Evolutionary conservation across 2,113 vertebrate genomes (phyloP).

Genomic region (Camelus bactrianus): DNA sequence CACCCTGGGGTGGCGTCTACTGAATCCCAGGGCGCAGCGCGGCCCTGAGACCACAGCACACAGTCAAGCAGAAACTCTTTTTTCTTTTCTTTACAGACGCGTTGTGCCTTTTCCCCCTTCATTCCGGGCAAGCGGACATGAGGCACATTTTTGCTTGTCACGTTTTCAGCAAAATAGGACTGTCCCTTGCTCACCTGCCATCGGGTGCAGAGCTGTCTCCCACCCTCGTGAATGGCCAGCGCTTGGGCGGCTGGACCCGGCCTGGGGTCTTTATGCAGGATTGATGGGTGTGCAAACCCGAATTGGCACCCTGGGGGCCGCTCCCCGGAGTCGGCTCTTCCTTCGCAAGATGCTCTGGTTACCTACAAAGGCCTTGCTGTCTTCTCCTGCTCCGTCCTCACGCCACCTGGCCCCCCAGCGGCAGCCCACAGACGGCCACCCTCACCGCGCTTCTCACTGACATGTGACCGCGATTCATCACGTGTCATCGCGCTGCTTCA

Average conservation of each 20-base stretch:
- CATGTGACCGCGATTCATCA: conserved; percentile 93
- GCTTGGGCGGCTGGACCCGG: conserved; percentile 79
- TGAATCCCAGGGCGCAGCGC: conserved; percentile 48
- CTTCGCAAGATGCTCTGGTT: conserved; percentile 80
- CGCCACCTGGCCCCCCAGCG: neutral
- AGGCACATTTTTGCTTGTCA: neutral
- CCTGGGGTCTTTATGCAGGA: conserved; percentile 84
- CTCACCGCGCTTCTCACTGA: conserved; percentile 86
- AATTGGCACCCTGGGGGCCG: conserved; percentile 82
- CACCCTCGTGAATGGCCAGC: conserved; percentile 82
- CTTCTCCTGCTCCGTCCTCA: conserved; percentile 53
- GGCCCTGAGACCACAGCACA: conserved; percentile 55
- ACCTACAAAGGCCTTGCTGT: conserved; percentile 70
- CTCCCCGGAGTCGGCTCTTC: conserved; percentile 77
- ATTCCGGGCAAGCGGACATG: neutral
- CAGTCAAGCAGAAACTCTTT: conserved; percentile 41
- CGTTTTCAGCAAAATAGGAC: conserved; percentile 58
- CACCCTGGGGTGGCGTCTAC: conserved; percentile 68
- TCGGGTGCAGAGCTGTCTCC: conserved; percentile 74
- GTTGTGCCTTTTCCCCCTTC: rapidly evolving
- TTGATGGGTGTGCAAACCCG: conserved; percentile 84
- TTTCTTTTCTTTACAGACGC: neutral
- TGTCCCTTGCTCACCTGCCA: conserved; percentile 56
- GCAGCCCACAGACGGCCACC: conserved; percentile 63
- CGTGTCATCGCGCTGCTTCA: conserved; percentile 93